A percentile compares a stretch with the other conserved stretches of the same genome.
Evolutionary conservation across 2,797 vertebrate species (phyloP).

Genomic region (Hafferia zeledoni): DNA sequence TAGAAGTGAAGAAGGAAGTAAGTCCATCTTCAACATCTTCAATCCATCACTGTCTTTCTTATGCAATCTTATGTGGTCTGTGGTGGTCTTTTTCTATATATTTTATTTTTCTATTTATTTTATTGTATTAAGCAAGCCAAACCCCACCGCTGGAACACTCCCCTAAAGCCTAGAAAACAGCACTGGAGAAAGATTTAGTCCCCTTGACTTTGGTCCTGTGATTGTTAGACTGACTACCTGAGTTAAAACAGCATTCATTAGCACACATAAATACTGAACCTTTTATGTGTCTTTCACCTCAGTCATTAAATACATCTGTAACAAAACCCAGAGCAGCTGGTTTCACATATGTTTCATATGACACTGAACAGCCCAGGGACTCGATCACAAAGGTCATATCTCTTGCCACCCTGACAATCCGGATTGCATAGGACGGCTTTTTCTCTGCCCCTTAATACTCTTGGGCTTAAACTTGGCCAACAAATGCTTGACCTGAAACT

Average conservation of each 20-base stretch:
- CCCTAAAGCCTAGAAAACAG: neutral
- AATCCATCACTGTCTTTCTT: neutral
- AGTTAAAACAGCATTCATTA: neutral
- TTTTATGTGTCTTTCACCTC: neutral
- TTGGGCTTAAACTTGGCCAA: neutral
- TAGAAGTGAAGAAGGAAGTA: neutral
- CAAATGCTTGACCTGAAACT: neutral
- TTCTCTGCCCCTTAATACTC: neutral
- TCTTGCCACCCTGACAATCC: neutral
- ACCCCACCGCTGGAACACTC: neutral
- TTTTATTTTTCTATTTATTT: neutral
- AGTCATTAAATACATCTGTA: neutral
- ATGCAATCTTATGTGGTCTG: neutral
- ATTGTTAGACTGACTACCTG: neutral
- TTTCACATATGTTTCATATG: neutral
- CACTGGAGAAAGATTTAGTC: neutral
- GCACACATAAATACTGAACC: neutral
- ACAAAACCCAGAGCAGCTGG: neutral
- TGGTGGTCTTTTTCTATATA: neutral
- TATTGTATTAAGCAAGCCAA: neutral
- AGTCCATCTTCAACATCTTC: neutral
- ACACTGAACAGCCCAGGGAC: neutral
- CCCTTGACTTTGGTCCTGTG: neutral
- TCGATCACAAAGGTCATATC: accelerated
- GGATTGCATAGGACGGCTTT: neutral